phyloP scores from a whole-genome alignment of 1,140 invertebrate genomes.

The Macrostomum lignano region DNA sequence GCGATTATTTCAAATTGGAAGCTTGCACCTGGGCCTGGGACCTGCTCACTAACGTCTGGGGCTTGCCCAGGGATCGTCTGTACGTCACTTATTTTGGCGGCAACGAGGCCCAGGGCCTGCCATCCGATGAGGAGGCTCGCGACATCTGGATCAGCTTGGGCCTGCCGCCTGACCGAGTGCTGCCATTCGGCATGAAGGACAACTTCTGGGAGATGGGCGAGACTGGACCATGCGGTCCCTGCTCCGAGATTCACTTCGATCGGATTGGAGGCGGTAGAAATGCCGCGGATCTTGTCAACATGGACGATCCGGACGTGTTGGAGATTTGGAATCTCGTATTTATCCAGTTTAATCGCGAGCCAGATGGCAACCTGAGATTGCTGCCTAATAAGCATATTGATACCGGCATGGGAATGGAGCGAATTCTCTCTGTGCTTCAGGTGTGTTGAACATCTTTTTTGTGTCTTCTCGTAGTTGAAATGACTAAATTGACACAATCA shows the following conservation, averaged over 20 bases:
- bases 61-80: constrained; percentile 42
- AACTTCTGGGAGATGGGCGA: constrained; percentile 95
- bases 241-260: constrained; percentile 69
- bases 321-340: constrained; percentile 28
- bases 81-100: constrained; percentile 84
- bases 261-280: constrained; percentile 9
- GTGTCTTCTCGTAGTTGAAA: too few species aligned
- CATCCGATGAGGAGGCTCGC: constrained; percentile 50
- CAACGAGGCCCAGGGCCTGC: constrained; percentile 37
- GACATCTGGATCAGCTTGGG: constrained; percentile 59
- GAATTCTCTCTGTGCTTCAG: constrained; percentile 69
- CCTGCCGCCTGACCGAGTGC: constrained; percentile 33
- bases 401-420: constrained; percentile 82
- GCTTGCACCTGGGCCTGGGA: constrained; percentile 65
- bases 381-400: constrained; percentile 89
- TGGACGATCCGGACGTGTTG: constrained; percentile 14
- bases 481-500: too few species aligned
- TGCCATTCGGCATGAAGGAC: constrained; percentile 47
- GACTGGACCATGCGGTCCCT: constrained; percentile 64
- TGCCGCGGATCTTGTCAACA: constrained; percentile 15
- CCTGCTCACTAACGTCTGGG: constrained; percentile 47
- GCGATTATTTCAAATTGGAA: constrained; percentile 82
- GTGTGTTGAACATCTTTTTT: too few species aligned
- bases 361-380: constrained; percentile 43
- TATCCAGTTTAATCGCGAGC: constrained; percentile 36